These are phyloP conservation scores for Oryzaephilus surinamensis DNA, from an alignment of 1,140 invertebrate genomes.

Conservation along the genomic window DNA sequence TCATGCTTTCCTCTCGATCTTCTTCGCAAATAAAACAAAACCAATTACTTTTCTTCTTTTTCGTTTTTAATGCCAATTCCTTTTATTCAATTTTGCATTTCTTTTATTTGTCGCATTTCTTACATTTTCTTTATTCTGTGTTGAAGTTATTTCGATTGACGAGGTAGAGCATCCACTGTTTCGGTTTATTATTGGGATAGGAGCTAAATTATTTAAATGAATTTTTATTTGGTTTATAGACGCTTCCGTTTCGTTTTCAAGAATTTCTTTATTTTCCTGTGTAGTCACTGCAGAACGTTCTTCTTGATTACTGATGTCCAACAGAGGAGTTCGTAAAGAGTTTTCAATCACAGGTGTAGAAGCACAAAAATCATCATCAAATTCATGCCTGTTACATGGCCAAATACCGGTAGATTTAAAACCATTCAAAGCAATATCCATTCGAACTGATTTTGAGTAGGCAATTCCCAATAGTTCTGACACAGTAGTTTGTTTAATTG, in stretches of 20 bases:
- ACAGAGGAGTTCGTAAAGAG: neutral
- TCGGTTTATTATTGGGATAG: conserved; percentile 8
- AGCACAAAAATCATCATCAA: conserved; percentile 11
- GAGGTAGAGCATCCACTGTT: too few species aligned
- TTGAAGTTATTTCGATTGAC: conserved; percentile 10
- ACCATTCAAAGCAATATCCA: conserved; percentile 27
- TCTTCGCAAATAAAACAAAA: conserved; percentile 2
- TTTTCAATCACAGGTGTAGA: conserved; percentile 1
- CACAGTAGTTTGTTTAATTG: conserved; percentile 22
- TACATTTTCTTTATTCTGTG: conserved; percentile 9
- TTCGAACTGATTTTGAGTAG: conserved; percentile 23
- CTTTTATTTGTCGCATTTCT: conserved; percentile 8
- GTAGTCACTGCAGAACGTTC: conserved; percentile 5
- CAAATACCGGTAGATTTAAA: conserved; percentile 28
- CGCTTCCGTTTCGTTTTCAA: too few species aligned
- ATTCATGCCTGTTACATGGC: conserved; percentile 20
- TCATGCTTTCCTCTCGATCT: conserved; percentile 7
- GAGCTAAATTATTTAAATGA: conserved; percentile 8
- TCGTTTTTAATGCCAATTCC: conserved; percentile 6
- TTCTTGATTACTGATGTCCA: conserved; percentile 2
- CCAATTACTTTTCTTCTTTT: conserved; percentile 4
- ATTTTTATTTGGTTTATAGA: conserved; percentile 1
- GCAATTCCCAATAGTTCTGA: conserved; percentile 25
- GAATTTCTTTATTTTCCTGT: conserved; percentile 4
- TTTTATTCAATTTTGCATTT: conserved; percentile 5